A percentile compares a stretch with the other conserved stretches of the same genome.
These are phyloP conservation scores for Butorides virescens DNA, from an alignment of 2,113 vertebrate genomes.

Conservation along the genomic window DNA sequence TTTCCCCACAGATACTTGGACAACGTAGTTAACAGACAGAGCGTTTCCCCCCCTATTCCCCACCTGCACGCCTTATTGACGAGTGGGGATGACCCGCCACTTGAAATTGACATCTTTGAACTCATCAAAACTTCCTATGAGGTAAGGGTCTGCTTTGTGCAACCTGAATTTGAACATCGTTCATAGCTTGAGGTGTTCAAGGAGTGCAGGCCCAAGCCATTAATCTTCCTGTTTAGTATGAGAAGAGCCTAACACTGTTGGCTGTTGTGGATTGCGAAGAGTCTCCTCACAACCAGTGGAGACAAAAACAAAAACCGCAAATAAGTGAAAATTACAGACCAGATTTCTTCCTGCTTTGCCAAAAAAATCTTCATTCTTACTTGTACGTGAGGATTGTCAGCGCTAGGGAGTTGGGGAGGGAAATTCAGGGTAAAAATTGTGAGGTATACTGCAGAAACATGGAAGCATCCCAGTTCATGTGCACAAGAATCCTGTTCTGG, in stretches of 20 bases:
- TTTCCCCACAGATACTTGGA: constrained; percentile 86
- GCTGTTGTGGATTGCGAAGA: neutral
- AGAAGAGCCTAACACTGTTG: neutral
- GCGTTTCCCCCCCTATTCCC: constrained; percentile 85
- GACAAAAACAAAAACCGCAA: neutral
- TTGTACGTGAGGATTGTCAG: neutral
- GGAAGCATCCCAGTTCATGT: neutral
- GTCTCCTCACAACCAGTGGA: neutral
- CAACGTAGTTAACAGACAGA: constrained; percentile 92
- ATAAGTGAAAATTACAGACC: neutral
- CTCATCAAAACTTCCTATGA: constrained; percentile 94
- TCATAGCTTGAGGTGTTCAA: neutral
- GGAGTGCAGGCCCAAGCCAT: neutral
- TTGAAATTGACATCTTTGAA: constrained; percentile 90
- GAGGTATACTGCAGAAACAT: neutral
- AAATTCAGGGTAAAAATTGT: neutral
- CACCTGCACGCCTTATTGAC: constrained; percentile 91
- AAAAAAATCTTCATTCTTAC: neutral
- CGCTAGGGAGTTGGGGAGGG: neutral
- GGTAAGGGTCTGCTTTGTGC: constrained; percentile 65
- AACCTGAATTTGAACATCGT: neutral
- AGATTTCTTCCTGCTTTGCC: neutral
- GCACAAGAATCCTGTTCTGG: neutral
- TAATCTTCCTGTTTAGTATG: neutral
- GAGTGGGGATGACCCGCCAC: constrained; percentile 85